Conservation (phyloP, 1,140 invertebrate genomes). For the Telenomus remus region DNA sequence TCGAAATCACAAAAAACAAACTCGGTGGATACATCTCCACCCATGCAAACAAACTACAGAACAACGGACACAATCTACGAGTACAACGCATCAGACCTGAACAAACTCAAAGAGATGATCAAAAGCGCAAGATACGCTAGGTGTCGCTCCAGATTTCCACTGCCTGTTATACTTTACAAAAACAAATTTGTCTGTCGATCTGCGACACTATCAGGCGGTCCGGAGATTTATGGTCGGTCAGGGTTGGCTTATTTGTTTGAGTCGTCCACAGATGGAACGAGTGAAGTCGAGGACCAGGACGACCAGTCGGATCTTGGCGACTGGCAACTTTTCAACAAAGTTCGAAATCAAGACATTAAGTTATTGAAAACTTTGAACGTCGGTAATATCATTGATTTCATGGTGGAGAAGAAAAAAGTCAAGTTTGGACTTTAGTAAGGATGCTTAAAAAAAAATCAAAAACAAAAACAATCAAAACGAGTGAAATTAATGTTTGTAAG, state of each 20-base stretch:
- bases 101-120: slow-evolving; percentile 79
- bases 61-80: slow-evolving; percentile 79
- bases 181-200: slow-evolving; percentile 85
- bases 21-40: slow-evolving; percentile 62
- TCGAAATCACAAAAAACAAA: slow-evolving; percentile 61
- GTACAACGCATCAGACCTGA: slow-evolving; percentile 77
- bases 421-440: slow-evolving; percentile 90
- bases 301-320: slow-evolving; percentile 69
- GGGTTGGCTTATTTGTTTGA: slow-evolving; percentile 78
- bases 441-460: not conserved
- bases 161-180: slow-evolving; percentile 87
- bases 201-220: slow-evolving; percentile 81
- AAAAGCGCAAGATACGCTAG: slow-evolving; percentile 79
- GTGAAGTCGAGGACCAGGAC: slow-evolving; percentile 62
- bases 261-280: slow-evolving; percentile 46
- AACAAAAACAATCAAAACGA: slow-evolving; percentile 1
- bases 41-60: slow-evolving; percentile 60
- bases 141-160: slow-evolving; percentile 85
- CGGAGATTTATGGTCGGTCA: slow-evolving; percentile 84
- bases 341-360: slow-evolving; percentile 84
- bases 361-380: slow-evolving; percentile 84
- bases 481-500: too few relatives aligned
- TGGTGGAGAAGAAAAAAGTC: slow-evolving; percentile 92
- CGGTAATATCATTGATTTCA: slow-evolving; percentile 87
- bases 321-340: slow-evolving; percentile 80